Conservation (phyloP, 92 coral and sea anemone genomes). For the Scolanthus callimorphus region DNA sequence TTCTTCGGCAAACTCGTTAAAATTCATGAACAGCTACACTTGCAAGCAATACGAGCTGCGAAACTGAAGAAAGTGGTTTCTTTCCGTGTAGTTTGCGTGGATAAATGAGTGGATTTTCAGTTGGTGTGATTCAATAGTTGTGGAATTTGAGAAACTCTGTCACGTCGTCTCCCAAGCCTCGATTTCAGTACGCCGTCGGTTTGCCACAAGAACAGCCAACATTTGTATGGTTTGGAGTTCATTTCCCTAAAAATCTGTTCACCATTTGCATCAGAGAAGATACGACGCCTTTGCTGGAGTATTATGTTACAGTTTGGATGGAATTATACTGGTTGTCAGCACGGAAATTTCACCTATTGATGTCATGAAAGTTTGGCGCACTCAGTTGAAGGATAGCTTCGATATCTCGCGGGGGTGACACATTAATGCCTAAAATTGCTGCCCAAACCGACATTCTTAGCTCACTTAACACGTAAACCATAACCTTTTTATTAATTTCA, state of each 20-base stretch:
- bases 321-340: conserved; percentile 23
- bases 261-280: conserved; percentile 24
- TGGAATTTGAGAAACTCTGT: conserved; percentile 2
- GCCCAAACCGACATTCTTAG: conserved; percentile 23
- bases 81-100: no score
- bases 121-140: conserved; percentile 3
- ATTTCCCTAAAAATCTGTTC: conserved; percentile 27
- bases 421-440: not conserved
- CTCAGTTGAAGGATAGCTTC: not conserved
- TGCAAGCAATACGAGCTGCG: no score
- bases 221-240: conserved; percentile 13
- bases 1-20: conserved; percentile 42
- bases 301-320: conserved; percentile 23
- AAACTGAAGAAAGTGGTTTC: no score
- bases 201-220: conserved; percentile 9
- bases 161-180: conserved; percentile 15
- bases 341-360: conserved; percentile 10
- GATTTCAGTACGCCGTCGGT: conserved; percentile 24
- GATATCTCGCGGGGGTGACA: not conserved
- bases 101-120: no score
- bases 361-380: conserved; percentile 30
- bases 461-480: conserved; percentile 41
- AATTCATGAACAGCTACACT: conserved; percentile 21
- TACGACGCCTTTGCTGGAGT: conserved; percentile 10
- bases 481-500: not conserved